Conservation (phyloP, 2,888 invertebrate species). For the Xanthorhoe designata region DNA sequence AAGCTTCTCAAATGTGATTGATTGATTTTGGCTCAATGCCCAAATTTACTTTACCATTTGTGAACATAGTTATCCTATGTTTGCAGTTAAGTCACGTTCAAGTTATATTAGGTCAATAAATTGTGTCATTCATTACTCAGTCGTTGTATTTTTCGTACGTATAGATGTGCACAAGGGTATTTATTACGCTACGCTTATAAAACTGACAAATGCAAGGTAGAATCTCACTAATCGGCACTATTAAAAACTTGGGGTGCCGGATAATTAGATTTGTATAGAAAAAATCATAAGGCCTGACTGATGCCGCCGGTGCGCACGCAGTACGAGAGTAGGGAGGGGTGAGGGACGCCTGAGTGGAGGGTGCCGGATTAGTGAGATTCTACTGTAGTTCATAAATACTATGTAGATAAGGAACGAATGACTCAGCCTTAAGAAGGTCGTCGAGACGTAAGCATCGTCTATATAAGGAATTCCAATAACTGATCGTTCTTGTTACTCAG, state of each 20-base stretch:
- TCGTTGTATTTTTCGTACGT: too few relatives aligned
- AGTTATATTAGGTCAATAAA: background rate
- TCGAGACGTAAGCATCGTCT: constrained; percentile 58
- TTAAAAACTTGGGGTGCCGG: too few relatives aligned
- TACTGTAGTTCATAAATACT: constrained; percentile 21
- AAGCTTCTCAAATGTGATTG: constrained; percentile 37
- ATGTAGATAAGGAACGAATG: constrained; percentile 38
- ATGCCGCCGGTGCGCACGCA: too few relatives aligned
- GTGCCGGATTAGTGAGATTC: too few relatives aligned
- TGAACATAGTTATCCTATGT: constrained; percentile 20
- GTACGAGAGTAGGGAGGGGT: too few relatives aligned
- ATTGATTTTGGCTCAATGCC: constrained; percentile 34
- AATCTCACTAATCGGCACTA: too few relatives aligned
- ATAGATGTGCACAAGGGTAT: too few relatives aligned
- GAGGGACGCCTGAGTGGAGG: too few relatives aligned
- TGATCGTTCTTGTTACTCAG: constrained; percentile 43
- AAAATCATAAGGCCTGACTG: too few relatives aligned
- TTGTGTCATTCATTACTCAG: background rate
- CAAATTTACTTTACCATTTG: constrained; percentile 36
- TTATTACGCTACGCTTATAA: too few relatives aligned
- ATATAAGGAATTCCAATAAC: constrained; percentile 57
- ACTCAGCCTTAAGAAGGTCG: constrained; percentile 65
- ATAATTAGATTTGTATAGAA: too few relatives aligned
- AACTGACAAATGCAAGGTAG: too few relatives aligned
- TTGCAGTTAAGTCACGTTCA: constrained; percentile 22